Evolutionary conservation across 2,113 vertebrate genomes (phyloP).

Genomic region (Diadophis punctatus): DNA sequence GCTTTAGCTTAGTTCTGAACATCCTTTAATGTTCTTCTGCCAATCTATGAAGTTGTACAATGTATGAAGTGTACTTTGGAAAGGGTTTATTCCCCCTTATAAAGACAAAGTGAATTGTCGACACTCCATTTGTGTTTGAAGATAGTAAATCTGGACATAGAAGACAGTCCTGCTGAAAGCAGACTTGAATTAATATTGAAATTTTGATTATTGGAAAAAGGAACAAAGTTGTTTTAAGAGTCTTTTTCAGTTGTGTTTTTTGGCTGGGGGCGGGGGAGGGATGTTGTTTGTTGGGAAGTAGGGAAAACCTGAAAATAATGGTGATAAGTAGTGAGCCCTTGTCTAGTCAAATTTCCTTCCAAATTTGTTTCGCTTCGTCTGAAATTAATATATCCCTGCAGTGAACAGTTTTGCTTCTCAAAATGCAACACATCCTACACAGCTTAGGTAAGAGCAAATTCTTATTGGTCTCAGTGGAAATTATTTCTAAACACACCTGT

Average conservation of each 20-base stretch:
- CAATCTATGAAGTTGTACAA: not conserved
- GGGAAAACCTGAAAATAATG: not conserved
- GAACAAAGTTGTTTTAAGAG: not conserved
- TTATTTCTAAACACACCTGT: too few species aligned
- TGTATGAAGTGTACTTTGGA: not conserved
- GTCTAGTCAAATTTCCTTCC: not conserved
- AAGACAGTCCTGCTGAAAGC: not conserved
- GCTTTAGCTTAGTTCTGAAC: not conserved
- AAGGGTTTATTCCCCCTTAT: not conserved
- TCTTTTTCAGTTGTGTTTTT: too few species aligned
- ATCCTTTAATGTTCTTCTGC: not conserved
- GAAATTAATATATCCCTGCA: not conserved
- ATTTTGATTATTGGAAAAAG: not conserved
- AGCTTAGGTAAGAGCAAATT: too few species aligned
- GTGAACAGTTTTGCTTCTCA: not conserved
- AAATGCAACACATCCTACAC: not conserved
- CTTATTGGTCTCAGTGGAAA: not conserved
- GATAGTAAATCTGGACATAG: not conserved
- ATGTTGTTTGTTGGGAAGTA: not conserved
- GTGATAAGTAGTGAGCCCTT: not conserved
- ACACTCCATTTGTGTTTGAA: not conserved
- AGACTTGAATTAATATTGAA: not conserved
- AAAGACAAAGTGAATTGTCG: not conserved
- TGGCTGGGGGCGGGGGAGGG: too few species aligned
- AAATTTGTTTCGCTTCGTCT: not conserved